A percentile compares a stretch with the other conserved stretches of the same genome.
Conservation (phyloP, 1,140 invertebrate genomes). For the Riptortus pedestris region DNA sequence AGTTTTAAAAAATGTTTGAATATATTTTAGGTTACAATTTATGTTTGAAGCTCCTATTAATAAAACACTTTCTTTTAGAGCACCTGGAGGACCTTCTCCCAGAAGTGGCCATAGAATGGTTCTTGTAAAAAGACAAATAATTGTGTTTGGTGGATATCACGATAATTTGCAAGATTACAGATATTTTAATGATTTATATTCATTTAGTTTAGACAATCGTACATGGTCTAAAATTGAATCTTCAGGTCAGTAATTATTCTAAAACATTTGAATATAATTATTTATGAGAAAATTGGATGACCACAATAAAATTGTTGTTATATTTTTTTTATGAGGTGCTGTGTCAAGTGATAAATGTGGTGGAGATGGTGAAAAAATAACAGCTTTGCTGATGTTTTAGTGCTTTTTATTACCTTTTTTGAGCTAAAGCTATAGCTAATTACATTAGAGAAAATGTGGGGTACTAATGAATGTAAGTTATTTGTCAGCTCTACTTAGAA, state of each 20-base stretch:
- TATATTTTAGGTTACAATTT: too few relatives aligned
- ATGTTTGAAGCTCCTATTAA: too few relatives aligned
- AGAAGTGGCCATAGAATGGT: constrained; percentile 87
- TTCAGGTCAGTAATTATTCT: constrained; percentile 39
- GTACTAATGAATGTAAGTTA: too few relatives aligned
- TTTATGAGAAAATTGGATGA: not conserved
- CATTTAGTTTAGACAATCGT: constrained; percentile 70
- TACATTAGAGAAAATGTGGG: too few relatives aligned
- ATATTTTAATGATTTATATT: constrained; percentile 81
- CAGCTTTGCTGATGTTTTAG: too few relatives aligned
- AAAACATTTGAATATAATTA: not conserved
- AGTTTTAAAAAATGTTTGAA: too few relatives aligned
- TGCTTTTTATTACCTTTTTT: too few relatives aligned
- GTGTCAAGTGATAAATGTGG: too few relatives aligned
- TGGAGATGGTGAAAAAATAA: too few relatives aligned
- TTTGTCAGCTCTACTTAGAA: too few relatives aligned
- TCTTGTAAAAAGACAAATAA: constrained; percentile 61
- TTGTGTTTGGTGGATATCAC: constrained; percentile 86
- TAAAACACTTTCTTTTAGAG: constrained; percentile 41
- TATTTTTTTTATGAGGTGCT: not conserved
- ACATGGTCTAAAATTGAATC: constrained; percentile 67
- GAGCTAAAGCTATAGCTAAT: too few relatives aligned
- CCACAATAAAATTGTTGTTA: not conserved
- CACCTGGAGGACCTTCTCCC: constrained; percentile 63
- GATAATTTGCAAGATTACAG: constrained; percentile 79